These are phyloP conservation scores for Aramus guarauna DNA, from an alignment of 2,113 vertebrate species.

Conservation along the genomic window DNA sequence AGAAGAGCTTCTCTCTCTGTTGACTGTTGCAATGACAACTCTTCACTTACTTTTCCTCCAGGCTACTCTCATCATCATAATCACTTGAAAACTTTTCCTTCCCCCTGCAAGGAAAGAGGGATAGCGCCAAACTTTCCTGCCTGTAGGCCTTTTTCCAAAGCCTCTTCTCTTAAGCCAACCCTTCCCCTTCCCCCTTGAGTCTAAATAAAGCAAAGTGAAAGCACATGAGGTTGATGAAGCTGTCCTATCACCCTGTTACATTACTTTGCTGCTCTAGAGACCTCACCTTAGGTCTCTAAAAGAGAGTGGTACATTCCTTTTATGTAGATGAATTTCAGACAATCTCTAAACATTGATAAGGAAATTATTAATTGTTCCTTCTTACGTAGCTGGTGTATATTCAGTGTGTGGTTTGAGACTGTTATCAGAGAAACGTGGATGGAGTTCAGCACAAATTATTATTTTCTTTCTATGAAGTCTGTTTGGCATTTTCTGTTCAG, in stretches of 20 bases:
- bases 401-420: background rate
- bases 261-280: background rate
- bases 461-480: background rate
- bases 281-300: background rate
- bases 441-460: background rate
- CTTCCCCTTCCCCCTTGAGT: background rate
- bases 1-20: background rate
- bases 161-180: background rate
- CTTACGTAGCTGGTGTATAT: background rate
- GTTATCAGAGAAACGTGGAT: background rate
- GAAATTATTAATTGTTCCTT: background rate
- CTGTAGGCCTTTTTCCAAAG: background rate
- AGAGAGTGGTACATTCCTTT: background rate
- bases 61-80: background rate
- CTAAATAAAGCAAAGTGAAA: background rate
- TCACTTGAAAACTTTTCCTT: background rate
- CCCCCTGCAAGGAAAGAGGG: background rate
- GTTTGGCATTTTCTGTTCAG: background rate
- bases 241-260: background rate
- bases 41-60: background rate
- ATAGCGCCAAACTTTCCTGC: background rate
- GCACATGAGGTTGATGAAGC: background rate
- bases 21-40: background rate
- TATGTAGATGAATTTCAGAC: background rate
- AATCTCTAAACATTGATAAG: background rate